phyloP scores from a whole-genome alignment of 2,113 vertebrate genomes.

The Antechinus flavipes region DNA sequence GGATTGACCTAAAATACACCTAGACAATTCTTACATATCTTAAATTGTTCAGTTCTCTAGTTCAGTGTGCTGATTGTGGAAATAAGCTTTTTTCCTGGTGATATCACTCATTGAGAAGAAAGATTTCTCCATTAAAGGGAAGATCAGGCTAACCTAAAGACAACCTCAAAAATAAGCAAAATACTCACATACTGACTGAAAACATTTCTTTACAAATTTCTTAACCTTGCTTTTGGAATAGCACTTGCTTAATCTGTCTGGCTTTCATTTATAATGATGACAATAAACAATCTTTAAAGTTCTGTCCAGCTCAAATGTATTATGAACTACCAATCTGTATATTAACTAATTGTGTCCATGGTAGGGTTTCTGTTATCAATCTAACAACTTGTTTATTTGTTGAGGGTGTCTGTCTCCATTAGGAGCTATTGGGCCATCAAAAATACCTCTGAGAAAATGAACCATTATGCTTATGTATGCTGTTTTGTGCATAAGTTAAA shows the following conservation, averaged over 20 bases:
- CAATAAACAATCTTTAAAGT: background rate
- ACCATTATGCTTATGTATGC: background rate
- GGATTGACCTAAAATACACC: no score
- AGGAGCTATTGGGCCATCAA: background rate
- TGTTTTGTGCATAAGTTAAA: background rate
- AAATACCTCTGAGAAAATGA: slow-evolving; percentile 36
- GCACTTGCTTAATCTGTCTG: background rate
- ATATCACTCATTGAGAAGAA: background rate
- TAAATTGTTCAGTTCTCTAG: background rate
- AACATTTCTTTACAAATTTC: slow-evolving; percentile 61
- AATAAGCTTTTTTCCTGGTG: background rate
- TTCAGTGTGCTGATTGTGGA: background rate
- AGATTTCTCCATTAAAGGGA: slow-evolving; percentile 49
- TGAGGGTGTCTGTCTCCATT: slow-evolving; percentile 31
- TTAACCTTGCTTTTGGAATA: background rate
- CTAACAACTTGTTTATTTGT: slow-evolving; percentile 32
- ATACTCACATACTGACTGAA: slow-evolving; percentile 3
- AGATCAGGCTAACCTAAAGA: slow-evolving; percentile 57
- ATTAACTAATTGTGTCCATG: background rate
- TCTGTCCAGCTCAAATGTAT: background rate
- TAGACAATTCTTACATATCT: no score
- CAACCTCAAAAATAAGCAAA: slow-evolving; percentile 59
- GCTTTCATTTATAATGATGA: background rate
- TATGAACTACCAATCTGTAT: background rate
- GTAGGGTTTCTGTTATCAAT: slow-evolving; percentile 33